These are phyloP conservation scores for Capra hircus DNA, from an alignment of 2,113 vertebrate genomes.

Conservation along the genomic window DNA sequence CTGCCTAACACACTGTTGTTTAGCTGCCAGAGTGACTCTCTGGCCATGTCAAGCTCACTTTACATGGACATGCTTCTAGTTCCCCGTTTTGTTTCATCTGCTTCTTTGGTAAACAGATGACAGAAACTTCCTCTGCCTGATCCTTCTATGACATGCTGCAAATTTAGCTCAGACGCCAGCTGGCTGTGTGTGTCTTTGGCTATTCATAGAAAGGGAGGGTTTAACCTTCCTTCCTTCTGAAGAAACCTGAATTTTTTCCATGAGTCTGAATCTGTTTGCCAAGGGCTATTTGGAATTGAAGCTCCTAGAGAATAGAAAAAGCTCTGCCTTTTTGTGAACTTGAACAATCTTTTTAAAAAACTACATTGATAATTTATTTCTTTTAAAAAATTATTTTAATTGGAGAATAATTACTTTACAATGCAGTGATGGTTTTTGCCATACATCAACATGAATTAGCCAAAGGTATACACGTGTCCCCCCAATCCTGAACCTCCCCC, in stretches of 20 bases:
- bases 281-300: not conserved
- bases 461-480: not conserved
- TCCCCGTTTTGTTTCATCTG: slow-evolving; percentile 30
- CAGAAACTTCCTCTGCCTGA: slow-evolving; percentile 31
- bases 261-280: not conserved
- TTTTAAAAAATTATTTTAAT: not conserved
- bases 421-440: not conserved
- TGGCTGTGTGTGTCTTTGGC: not conserved
- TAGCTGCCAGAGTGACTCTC: not conserved
- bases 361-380: not conserved
- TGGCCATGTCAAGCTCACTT: not conserved
- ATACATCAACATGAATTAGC: not conserved
- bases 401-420: not conserved
- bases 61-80: not conserved
- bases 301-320: not conserved
- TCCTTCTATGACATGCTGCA: not conserved
- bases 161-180: slow-evolving; percentile 25
- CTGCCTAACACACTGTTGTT: not conserved
- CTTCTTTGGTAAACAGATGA: slow-evolving; percentile 44
- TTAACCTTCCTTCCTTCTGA: slow-evolving; percentile 17
- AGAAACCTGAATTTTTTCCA: not conserved
- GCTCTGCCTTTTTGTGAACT: not conserved
- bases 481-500: not conserved
- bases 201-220: slow-evolving; percentile 24
- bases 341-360: not conserved